Evolutionary conservation across 2,888 invertebrate genomes (phyloP).

Genomic region (Yponomeuta malinellus): DNA sequence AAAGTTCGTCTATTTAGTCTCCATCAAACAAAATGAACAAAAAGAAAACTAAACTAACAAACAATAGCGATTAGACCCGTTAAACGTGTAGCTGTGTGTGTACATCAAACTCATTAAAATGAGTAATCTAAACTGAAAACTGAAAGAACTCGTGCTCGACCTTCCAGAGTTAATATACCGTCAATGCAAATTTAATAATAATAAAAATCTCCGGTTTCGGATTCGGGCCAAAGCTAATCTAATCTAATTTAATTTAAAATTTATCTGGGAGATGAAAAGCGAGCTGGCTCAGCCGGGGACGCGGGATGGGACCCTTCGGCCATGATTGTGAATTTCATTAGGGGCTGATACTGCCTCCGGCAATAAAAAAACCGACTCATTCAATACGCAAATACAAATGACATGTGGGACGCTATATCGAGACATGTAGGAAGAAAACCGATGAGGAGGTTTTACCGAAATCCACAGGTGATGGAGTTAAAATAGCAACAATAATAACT

Average conservation of each 20-base stretch:
- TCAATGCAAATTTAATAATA: not conserved
- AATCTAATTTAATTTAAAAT: conserved; percentile 66
- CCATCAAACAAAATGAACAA: too few relatives aligned
- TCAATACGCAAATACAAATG: conserved; percentile 7
- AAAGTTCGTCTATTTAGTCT: too few relatives aligned
- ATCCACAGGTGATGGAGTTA: too few relatives aligned
- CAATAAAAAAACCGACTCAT: not conserved
- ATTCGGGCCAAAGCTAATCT: conserved; percentile 53
- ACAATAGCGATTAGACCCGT: too few relatives aligned
- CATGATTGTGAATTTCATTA: conserved; percentile 53
- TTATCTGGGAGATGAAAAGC: conserved; percentile 61
- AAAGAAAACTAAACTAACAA: too few relatives aligned
- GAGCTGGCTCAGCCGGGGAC: conserved; percentile 29
- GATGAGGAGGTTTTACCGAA: too few relatives aligned
- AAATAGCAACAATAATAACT: too few relatives aligned
- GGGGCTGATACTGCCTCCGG: conserved; percentile 38
- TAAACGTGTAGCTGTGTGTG: too few relatives aligned
- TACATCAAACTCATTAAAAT: too few relatives aligned
- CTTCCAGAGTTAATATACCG: not conserved
- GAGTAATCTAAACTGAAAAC: not conserved
- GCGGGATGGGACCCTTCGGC: conserved; percentile 47
- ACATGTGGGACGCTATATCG: not conserved
- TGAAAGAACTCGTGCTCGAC: not conserved
- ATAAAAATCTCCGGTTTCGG: conserved; percentile 6
- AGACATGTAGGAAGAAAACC: too few relatives aligned